Conservation (phyloP, 2,113 vertebrate genomes). For the Cyprinodon brontotheroides region DNA sequence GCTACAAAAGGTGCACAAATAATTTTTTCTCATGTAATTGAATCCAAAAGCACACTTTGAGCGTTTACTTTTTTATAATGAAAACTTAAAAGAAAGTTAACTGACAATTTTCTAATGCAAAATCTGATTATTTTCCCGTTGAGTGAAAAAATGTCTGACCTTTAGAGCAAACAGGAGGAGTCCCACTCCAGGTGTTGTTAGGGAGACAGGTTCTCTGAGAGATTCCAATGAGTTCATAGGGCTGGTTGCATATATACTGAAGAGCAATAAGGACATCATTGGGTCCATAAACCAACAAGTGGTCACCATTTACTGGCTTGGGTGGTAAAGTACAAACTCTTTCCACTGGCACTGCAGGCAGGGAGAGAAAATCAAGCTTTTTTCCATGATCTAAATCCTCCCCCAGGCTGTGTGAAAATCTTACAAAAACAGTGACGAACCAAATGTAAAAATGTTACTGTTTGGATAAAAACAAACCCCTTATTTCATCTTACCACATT, state of each 20-base stretch:
- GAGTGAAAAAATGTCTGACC: slow-evolving; percentile 71
- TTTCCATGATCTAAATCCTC: slow-evolving; percentile 22
- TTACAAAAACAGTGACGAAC: slow-evolving; percentile 11
- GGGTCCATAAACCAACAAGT: slow-evolving; percentile 87
- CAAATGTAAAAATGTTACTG: slow-evolving; percentile 1
- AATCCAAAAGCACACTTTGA: not conserved
- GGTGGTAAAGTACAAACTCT: slow-evolving; percentile 86
- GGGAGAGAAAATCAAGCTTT: slow-evolving; percentile 11
- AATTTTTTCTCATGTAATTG: not conserved
- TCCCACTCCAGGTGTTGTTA: slow-evolving; percentile 91
- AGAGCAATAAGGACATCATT: slow-evolving; percentile 86
- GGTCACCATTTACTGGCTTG: slow-evolving; percentile 87
- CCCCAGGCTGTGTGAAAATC: not conserved
- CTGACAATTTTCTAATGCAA: not conserved
- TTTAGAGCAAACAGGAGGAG: slow-evolving; percentile 89
- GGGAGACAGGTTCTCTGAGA: slow-evolving; percentile 89
- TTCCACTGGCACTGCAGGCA: slow-evolving; percentile 83
- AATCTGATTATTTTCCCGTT: not conserved
- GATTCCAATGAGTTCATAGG: slow-evolving; percentile 87
- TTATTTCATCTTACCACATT: slow-evolving; percentile 83
- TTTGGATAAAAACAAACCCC: not conserved
- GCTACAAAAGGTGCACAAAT: not conserved
- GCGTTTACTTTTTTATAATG: not conserved
- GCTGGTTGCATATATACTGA: slow-evolving; percentile 91
- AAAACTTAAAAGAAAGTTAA: not conserved